A percentile compares a stretch with the other conserved stretches of the same genome.
These are phyloP conservation scores for Anomalospiza imberbis DNA, from an alignment of 2,797 vertebrate genomes.

Conservation along the genomic window DNA sequence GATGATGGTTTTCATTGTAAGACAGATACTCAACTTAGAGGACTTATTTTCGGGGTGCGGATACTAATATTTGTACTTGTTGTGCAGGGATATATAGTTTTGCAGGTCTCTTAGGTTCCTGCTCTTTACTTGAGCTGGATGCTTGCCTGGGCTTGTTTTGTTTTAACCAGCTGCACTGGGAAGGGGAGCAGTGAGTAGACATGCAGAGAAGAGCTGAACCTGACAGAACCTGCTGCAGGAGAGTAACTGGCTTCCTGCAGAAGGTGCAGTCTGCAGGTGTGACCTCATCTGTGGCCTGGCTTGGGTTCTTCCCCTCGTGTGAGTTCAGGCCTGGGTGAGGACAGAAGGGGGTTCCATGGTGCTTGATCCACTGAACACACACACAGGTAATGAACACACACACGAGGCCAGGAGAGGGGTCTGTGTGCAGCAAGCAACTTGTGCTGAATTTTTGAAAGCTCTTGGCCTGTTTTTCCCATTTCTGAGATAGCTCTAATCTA, in stretches of 20 bases:
- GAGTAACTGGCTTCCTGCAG: background rate
- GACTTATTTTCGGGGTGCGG: background rate
- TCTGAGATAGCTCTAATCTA: background rate
- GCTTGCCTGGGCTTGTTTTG: background rate
- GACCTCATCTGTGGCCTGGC: background rate
- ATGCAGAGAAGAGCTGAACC: background rate
- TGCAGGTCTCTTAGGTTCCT: background rate
- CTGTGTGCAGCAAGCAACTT: background rate
- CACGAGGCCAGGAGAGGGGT: background rate
- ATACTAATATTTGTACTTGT: background rate
- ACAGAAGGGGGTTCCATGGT: accelerated
- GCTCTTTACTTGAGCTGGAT: background rate
- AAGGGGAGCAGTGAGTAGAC: background rate
- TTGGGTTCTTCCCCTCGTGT: accelerated
- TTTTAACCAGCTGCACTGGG: background rate
- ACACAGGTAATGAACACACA: accelerated
- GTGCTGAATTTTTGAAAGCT: background rate
- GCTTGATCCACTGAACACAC: background rate
- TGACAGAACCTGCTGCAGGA: background rate
- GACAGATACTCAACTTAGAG: background rate
- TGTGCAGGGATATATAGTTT: background rate
- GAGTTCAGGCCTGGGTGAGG: background rate
- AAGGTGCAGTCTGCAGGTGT: background rate
- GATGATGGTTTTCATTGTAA: background rate
- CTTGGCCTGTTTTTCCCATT: background rate